Conservation (phyloP, 2,888 invertebrate genomes). For the Mayetiola destructor region DNA sequence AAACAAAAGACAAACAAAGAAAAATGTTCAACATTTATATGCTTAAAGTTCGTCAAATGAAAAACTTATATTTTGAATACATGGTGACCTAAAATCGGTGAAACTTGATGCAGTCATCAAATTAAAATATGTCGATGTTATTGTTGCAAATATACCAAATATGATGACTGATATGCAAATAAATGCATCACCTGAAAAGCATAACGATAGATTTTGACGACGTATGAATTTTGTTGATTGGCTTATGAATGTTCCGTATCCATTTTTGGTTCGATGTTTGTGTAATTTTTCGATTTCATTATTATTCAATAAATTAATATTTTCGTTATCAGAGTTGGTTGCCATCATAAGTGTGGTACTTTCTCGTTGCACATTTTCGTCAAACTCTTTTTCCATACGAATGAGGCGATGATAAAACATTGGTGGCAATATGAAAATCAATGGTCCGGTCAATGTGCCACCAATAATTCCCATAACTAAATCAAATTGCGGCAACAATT, state of each 20-base stretch:
- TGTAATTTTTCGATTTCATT: not conserved
- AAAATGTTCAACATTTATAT: too few relatives aligned
- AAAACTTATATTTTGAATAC: conserved; percentile 47
- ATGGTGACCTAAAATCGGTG: conserved; percentile 55
- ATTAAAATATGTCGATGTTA: conserved; percentile 56
- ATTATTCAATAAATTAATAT: not conserved
- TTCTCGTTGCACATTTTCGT: conserved; percentile 18
- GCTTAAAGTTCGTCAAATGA: conserved; percentile 17
- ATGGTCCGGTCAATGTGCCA: conserved; percentile 65
- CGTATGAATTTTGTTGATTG: not conserved
- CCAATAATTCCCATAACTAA: conserved; percentile 75
- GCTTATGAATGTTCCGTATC: conserved; percentile 15
- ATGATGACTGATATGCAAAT: conserved; percentile 44
- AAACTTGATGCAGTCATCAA: conserved; percentile 48
- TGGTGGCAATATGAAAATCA: conserved; percentile 74
- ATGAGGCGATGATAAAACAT: conserved; percentile 59
- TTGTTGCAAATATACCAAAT: conserved; percentile 48
- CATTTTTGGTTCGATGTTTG: not conserved
- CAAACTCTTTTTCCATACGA: conserved; percentile 35
- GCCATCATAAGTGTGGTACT: not conserved
- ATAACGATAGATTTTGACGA: conserved; percentile 21
- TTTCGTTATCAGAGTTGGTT: not conserved
- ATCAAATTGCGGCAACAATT: conserved; percentile 72
- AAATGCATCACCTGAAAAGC: conserved; percentile 35
- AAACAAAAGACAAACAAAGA: too few relatives aligned